Evolutionary conservation across 2,888 invertebrate species (phyloP).

Genomic region (Notocelia uddmanniana): DNA sequence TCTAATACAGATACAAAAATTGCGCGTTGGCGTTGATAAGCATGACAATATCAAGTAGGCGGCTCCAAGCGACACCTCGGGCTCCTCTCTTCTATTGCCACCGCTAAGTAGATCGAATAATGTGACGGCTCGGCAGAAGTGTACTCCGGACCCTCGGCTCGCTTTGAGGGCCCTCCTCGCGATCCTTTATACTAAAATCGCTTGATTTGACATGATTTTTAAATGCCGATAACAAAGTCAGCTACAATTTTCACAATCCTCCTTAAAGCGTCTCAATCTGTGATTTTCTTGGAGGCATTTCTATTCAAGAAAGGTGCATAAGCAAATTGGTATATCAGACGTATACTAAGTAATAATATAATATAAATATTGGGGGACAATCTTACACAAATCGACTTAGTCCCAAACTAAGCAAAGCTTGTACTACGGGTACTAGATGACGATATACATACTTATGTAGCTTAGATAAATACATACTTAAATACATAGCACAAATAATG

Average conservation of each 20-base stretch:
- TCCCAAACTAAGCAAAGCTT: too few relatives aligned
- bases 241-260: conserved; percentile 36
- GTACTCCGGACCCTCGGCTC: conserved; percentile 72
- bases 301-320: neutral
- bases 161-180: conserved; percentile 66
- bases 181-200: conserved; percentile 79
- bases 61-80: conserved; percentile 70
- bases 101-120: conserved; percentile 84
- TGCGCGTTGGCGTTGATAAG: conserved; percentile 53
- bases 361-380: too few relatives aligned
- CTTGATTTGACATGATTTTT: conserved; percentile 85
- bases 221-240: conserved; percentile 75
- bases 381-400: too few relatives aligned
- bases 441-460: too few relatives aligned
- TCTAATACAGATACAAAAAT: conserved; percentile 33
- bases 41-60: conserved; percentile 66
- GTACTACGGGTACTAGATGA: too few relatives aligned
- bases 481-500: too few relatives aligned
- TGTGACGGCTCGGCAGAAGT: conserved; percentile 75
- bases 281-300: conserved; percentile 13
- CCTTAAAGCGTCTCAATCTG: conserved; percentile 29
- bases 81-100: conserved; percentile 64
- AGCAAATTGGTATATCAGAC: too few relatives aligned
- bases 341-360: too few relatives aligned
- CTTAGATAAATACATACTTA: too few relatives aligned